Conservation (phyloP, 2,888 invertebrate genomes). For the Deilephila elpenor region DNA sequence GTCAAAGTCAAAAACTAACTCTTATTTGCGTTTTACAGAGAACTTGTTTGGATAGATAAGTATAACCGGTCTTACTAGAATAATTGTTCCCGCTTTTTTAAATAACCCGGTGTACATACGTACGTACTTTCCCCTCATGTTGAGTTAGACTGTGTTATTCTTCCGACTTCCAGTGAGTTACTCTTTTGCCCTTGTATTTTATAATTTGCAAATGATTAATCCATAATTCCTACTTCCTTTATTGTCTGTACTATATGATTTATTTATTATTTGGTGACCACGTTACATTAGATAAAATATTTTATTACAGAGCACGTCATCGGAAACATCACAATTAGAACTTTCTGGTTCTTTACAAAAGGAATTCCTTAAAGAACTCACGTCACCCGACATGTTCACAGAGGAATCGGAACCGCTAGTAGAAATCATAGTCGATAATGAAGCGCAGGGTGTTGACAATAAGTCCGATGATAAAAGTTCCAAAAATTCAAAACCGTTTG, state of each 20-base stretch:
- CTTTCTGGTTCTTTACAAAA: constrained; percentile 35
- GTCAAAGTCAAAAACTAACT: too few relatives aligned
- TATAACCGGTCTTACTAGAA: too few relatives aligned
- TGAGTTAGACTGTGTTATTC: too few relatives aligned
- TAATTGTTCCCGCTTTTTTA: too few relatives aligned
- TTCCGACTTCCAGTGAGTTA: too few relatives aligned
- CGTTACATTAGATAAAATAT: constrained; percentile 3
- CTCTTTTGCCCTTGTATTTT: too few relatives aligned
- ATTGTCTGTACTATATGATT: neutral
- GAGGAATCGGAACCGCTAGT: constrained; percentile 53
- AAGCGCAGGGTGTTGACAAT: constrained; percentile 9
- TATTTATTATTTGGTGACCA: neutral
- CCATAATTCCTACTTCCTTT: neutral
- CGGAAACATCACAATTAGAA: constrained; percentile 37
- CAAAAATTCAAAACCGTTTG: constrained; percentile 52
- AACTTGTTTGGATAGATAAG: too few relatives aligned
- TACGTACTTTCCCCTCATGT: too few relatives aligned
- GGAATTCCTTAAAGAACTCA: constrained; percentile 37
- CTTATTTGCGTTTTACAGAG: too few relatives aligned
- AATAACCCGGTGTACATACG: too few relatives aligned
- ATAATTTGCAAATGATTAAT: too few relatives aligned
- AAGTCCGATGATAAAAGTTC: constrained; percentile 19
- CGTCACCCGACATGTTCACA: constrained; percentile 68
- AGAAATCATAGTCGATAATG: constrained; percentile 39
- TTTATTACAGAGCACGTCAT: constrained; percentile 53